A percentile compares a stretch with the other conserved stretches of the same genome.
phyloP scores from a whole-genome alignment of 2,888 invertebrate species.

The Hyles lineata region DNA sequence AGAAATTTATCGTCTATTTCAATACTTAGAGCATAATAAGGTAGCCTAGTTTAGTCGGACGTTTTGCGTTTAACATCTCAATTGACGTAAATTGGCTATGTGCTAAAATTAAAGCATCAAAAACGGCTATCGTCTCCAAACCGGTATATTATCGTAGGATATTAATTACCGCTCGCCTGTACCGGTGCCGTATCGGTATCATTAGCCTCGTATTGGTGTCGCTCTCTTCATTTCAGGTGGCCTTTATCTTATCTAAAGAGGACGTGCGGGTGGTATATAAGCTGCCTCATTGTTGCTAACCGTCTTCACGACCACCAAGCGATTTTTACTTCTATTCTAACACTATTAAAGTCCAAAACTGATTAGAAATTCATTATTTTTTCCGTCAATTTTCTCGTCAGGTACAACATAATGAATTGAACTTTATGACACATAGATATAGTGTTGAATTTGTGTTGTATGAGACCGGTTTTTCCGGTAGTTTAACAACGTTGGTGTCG shows the following conservation, averaged over 20 bases:
- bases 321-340: slow-evolving; percentile 45
- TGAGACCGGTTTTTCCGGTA: slow-evolving; percentile 69
- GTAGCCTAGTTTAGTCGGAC: not conserved
- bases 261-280: slow-evolving; percentile 82
- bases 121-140: slow-evolving; percentile 51
- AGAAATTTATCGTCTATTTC: too few relatives aligned
- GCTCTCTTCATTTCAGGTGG: slow-evolving; percentile 73
- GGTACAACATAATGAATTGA: slow-evolving; percentile 37
- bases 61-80: not conserved
- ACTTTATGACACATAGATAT: slow-evolving; percentile 28
- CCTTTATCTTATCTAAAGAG: slow-evolving; percentile 84
- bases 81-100: slow-evolving; percentile 18
- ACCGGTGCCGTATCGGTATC: slow-evolving; percentile 65
- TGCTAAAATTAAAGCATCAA: slow-evolving; percentile 24
- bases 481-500: slow-evolving; percentile 66
- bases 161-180: slow-evolving; percentile 74
- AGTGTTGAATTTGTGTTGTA: slow-evolving; percentile 51
- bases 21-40: not conserved
- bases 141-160: slow-evolving; percentile 67
- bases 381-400: slow-evolving; percentile 59
- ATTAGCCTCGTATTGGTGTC: slow-evolving; percentile 79
- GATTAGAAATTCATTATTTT: slow-evolving; percentile 42
- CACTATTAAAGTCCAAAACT: slow-evolving; percentile 36
- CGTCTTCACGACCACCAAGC: slow-evolving; percentile 37
- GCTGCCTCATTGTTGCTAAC: slow-evolving; percentile 71